Evolutionary conservation across 2,797 vertebrate genomes (phyloP), one percentile per base, ranked within the genome.

Genomic region (Phalloptychus januarius): DNA sequence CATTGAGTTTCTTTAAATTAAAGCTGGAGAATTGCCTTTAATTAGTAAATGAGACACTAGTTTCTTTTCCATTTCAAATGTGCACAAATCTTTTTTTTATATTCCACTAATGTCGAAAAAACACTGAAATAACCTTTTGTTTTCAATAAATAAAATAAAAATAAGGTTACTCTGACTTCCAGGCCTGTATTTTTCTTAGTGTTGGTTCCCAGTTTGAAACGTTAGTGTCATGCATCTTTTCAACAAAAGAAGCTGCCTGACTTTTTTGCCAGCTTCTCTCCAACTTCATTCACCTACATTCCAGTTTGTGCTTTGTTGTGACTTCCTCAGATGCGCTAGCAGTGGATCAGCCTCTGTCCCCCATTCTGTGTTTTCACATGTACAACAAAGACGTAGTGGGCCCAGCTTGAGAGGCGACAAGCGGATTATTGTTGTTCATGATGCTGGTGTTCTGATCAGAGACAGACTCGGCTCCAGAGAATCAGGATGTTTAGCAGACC

Each of bases 361-460:
- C 28, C 28, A 61, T 33, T 16, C 56, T 61, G 28, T 61, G 28
- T 5, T 61, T 61, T 61, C 28, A 61, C 28, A 15, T 61, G 56
- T 7, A 15, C 11, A 18, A 5, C 13, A 61, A 61, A 61, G 56
- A 5, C 0, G 5, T 16, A 31, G 56, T 7, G 6, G 56, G 28
- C 56, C 56, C 13, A 61, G 56, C 15, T 12, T 61, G 56, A 61
- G 56, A 61, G 56, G 28, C 33, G 12, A 58, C n/a, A 58, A 33
- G 7, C 15, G 31, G 56, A 61, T 16, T 61, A 16, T 33, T 61
- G 56, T 33, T 61, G 7, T 61, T 3, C 2, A 61, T 61, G 79
- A 77, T 86, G 82, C 77, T 33, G 75, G 67, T 20, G n/a, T 23
- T 40, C 81, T 56, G 76, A 78, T 50, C 18, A 78, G 77, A 76